These are phyloP conservation scores for Acheta domesticus DNA, from an alignment of 2,888 invertebrate species.

Conservation along the genomic window DNA sequence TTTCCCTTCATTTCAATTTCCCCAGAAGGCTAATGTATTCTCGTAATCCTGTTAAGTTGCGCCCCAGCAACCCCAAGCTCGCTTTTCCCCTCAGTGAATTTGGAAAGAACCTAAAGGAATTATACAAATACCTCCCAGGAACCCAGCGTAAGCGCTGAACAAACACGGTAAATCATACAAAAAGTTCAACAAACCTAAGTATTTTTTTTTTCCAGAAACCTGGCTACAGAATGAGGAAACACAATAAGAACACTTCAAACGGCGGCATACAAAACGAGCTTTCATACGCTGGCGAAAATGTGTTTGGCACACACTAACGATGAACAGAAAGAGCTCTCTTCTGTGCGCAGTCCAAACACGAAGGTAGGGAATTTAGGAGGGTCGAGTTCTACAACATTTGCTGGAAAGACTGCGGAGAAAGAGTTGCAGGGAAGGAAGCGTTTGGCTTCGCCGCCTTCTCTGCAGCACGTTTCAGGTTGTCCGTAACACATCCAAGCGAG, in stretches of 20 bases:
- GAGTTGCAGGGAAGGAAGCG: too few relatives aligned
- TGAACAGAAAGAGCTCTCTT: too few relatives aligned
- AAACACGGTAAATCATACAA: not conserved
- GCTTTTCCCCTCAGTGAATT: not conserved
- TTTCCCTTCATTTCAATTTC: not conserved
- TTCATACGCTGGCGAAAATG: not conserved
- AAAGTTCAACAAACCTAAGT: not conserved
- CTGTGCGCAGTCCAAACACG: too few relatives aligned
- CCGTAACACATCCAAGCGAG: too few relatives aligned
- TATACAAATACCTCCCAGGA: not conserved
- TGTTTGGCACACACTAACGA: not conserved
- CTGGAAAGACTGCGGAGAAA: too few relatives aligned
- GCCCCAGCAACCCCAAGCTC: not conserved
- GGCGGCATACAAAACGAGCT: not conserved
- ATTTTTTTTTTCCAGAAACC: not conserved
- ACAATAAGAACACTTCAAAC: not conserved
- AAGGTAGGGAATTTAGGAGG: too few relatives aligned
- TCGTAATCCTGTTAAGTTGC: conserved; percentile 1
- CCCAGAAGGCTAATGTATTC: not conserved
- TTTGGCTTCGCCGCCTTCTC: too few relatives aligned
- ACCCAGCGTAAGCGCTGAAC: not conserved
- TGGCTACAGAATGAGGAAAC: not conserved
- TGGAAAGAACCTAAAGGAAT: not conserved
- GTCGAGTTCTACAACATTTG: too few relatives aligned
- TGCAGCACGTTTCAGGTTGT: too few relatives aligned